Base-by-base conservation (phyloP, 2,888 invertebrate species). In the Seira musarum region DNA sequence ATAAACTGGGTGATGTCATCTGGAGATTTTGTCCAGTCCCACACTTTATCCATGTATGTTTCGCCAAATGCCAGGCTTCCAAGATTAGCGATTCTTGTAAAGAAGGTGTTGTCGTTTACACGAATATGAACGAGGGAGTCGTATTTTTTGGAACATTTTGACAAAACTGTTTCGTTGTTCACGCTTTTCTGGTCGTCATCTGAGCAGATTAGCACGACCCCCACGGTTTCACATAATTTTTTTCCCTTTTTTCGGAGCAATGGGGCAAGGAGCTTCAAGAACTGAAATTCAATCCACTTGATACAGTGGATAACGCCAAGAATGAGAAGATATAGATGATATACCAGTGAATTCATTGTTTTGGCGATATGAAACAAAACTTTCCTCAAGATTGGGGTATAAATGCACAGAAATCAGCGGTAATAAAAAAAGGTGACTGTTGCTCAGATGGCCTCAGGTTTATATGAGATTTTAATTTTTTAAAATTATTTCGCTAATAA, bases 271-370 rank as follows among this genome's bases (percentile, higher is more conserved):
- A 49, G 1, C 15, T 24, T 46, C 0, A 67, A n/a, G 13, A 15
- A n/a, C 25, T 49, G 49, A 1, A 49, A 22, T 15, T 67, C 67
- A 1, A 67, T 1, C 46, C 67, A 46, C 24, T 67, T 67, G 49
- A 22, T 22, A 3, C 22, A 5, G 1, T 53, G 67, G 24, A 67
- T 67, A 0, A 67, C 6, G 1, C 22, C 67, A 1, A 67, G 49
- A n/a, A 2, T 22, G 8, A 49, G 1, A 1, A 67, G 24, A 24
- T 67, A 67, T 1, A 67, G 15, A 8, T n/a, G n/a, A 19, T 67
- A 67, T 8, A 49, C 46, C n/a, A 53, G 67, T n/a, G 13, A 67
- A 49, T 49, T 67, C 67, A 67, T 67, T 49, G 30, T 65, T n/a
- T n/a, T n/a, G n/a, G n/a, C n/a, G n/a, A n/a, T n/a, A n/a, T n/a